Evolutionary conservation across 2,797 vertebrate genomes (phyloP), one percentile per base, ranked within the genome.

Genomic region (Sebastes vulpes): DNA sequence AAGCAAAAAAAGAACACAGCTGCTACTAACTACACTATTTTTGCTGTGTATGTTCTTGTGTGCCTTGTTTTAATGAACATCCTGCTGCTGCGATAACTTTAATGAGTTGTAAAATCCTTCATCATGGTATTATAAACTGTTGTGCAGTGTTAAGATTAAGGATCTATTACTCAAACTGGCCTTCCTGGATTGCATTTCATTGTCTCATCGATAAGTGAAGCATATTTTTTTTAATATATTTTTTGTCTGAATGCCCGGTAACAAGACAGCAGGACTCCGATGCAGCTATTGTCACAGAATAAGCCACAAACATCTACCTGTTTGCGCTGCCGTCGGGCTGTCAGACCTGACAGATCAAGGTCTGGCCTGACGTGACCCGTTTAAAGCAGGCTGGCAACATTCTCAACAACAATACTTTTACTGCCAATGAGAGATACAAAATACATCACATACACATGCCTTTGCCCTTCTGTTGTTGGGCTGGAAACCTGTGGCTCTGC

Each of bases 61-160:
- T 73, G 46, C 9, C 9, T 31, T 3, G n/a, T 58, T 72, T 79
- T 73, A 65, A 65, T 83, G 4, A 63, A 58, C 63, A 9, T 42
- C 18, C 20, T 50, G 53, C 50, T 38, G 20, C 35, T n/a, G 20
- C n/a, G 9, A 64, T 72, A 31, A 23, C 20, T 65, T 65, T 35
- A 2, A 11, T 38, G 3, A 65, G 26, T n/a, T 68, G n/a, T 65
- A 21, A 59, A 81, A 54, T 54, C 12, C 4, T 50, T 67, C 32
- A 26, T 52, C 2, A 0, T 21, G 25, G 26, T 56, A 26, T 9
- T 31, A 53, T 4, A 70, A 67, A 38, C 28, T 48, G 11, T 3
- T 21, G 46, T 48, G 28, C 10, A n/a, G 11, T 26, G 56, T 54
- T 57, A 20, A 65, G 75, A 3, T 65, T 1, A 68, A 58, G 8